Base-by-base conservation (phyloP, 2,888 invertebrate genomes). In the Sphecodes monilicornis region DNA sequence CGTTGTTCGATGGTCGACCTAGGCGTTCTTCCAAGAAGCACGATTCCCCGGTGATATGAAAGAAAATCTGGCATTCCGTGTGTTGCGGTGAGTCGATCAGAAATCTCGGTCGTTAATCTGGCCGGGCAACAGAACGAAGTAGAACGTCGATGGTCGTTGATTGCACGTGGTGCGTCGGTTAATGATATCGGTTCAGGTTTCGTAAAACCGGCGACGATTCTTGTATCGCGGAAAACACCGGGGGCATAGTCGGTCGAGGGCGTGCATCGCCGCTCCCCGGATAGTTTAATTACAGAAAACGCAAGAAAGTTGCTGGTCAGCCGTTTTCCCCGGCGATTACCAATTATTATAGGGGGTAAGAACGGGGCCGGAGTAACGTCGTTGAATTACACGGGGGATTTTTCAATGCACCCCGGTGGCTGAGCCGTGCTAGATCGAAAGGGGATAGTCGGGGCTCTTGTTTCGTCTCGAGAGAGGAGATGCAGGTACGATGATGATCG, bases 401-500 rank as follows among this genome's bases (percentile, higher is more conserved):
- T 76, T 57, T 76, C 46, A 16, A 8, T 29, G 29, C 64, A 57
- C n/a, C 57, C 26, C n/a, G 57, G 57, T 13, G 54, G 54, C 54
- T 54, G 39, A 41, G 29, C 16, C 18, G 39, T 29, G 50, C 32
- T 36, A 60, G 71, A 76, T 64, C 77, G 36, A 60, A 22, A 39
- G n/a, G 54, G 54, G 50, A 41, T 76, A 64, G 22, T 8, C 50
- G 13, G 11, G 50, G 26, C 10, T 43, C 57, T 26, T 8, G 16
- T 50, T 36, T 32, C 39, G 10, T n/a, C 22, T 50, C 50, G 50
- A 22, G 50, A 50, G n/a, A 6, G 11, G 6, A 36, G 71, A 46
- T n/a, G 36, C 71, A 43, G 73, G 69, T 69, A 81, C 60, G 60
- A 64, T 64, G 70, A 66, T 57, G 82, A 80, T 80, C 88, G 77